phyloP scores from a whole-genome alignment of 2,113 vertebrate genomes.

The Eublepharis macularius region DNA sequence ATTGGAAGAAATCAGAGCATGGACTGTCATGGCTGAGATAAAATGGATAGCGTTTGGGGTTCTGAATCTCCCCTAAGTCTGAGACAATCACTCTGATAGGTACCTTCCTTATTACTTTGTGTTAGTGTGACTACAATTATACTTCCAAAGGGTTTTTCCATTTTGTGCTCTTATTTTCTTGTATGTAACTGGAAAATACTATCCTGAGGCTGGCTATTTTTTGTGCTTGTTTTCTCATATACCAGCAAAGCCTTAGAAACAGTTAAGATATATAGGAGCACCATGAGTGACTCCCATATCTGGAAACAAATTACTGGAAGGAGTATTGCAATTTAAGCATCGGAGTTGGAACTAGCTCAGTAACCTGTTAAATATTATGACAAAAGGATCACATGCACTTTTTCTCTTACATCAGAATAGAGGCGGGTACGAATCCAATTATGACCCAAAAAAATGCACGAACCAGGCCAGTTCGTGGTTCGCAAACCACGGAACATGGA shows the following conservation, averaged over 20 bases:
- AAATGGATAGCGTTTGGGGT: too few species aligned
- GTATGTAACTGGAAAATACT: neutral
- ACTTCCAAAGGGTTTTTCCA: neutral
- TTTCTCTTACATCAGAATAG: too few species aligned
- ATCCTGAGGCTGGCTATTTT: neutral
- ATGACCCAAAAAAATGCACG: too few species aligned
- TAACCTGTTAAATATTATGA: neutral
- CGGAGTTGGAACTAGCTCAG: neutral
- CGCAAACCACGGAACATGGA: too few species aligned
- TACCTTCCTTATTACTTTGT: accelerated
- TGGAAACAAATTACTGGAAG: neutral
- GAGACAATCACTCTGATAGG: neutral
- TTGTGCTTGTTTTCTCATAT: neutral
- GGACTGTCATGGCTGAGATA: too few species aligned
- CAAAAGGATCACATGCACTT: neutral
- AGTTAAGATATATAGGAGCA: neutral
- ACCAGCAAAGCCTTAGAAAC: neutral
- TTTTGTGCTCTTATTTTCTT: constrained; percentile 5
- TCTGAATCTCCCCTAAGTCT: neutral
- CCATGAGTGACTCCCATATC: neutral
- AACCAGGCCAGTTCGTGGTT: too few species aligned
- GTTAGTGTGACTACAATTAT: neutral
- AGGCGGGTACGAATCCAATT: too few species aligned
- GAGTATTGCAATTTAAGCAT: neutral
- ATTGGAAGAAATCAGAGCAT: too few species aligned